These are phyloP conservation scores for Athene cunicularia DNA, from an alignment of 2,113 vertebrate genomes.

Conservation along the genomic window DNA sequence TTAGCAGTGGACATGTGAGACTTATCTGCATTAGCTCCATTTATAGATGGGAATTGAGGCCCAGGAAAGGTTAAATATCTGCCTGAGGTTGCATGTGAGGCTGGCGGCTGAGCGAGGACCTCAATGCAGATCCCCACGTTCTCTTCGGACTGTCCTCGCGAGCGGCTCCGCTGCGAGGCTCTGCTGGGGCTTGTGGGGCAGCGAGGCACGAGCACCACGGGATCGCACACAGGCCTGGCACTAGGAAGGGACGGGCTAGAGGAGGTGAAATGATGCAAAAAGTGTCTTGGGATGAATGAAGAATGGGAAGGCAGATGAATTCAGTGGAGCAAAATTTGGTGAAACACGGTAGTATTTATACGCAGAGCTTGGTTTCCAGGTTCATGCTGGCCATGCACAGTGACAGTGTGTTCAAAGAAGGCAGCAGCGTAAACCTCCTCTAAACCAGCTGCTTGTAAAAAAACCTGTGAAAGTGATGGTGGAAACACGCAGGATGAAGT, in stretches of 20 bases:
- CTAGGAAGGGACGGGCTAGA: fast-evolving
- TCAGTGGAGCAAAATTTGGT: neutral
- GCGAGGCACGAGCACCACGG: fast-evolving
- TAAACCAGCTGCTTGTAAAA: neutral
- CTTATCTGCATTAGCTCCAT: neutral
- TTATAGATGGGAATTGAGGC: neutral
- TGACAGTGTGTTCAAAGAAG: neutral
- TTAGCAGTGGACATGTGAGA: fast-evolving
- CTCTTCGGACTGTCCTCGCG: neutral
- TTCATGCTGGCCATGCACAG: neutral
- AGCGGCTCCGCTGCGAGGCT: neutral
- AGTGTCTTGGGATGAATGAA: neutral
- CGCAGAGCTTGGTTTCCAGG: neutral
- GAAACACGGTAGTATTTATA: fast-evolving
- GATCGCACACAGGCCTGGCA: fast-evolving
- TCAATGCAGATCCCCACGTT: fast-evolving
- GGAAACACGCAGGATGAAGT: neutral
- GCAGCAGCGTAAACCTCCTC: neutral
- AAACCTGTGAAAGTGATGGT: neutral
- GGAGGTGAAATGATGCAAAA: neutral
- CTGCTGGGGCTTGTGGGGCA: neutral
- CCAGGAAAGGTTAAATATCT: neutral
- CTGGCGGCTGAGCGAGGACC: neutral
- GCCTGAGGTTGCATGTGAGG: neutral
- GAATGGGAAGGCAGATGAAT: neutral